Base-by-base conservation (phyloP, 2,888 invertebrate species). In the Loripinus fragilis region DNA sequence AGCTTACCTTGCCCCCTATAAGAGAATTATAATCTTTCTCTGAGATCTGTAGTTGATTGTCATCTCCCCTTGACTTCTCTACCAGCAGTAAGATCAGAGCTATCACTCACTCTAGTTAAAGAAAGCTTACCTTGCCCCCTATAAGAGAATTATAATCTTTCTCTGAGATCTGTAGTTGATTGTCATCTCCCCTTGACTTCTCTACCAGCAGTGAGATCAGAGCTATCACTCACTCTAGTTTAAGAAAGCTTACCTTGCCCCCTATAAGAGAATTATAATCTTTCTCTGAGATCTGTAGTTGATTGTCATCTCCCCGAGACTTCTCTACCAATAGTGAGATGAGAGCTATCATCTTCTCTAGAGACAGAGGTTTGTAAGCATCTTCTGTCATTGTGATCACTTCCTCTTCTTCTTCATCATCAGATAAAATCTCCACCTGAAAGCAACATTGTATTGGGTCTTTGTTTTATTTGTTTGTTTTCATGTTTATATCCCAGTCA, bases 21-120 rank as follows among this genome's bases (percentile, higher is more conserved):
- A 98, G 95, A 0, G 97, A 96, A 90, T 95, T 96, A 72, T 97
- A 96, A 93, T 98, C 98, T 71, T 96, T 95, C 35, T 96, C 95
- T 20, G 96, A 96, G 38, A 98, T 94, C 67, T 96, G 96, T 30
- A 98, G 94, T 69, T 90, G 90, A 83, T 95, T 96, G 91, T 96
- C 96, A 8, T 96, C 95, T 84, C 88, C 97, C 1, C 98, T 95
- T 50, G 98, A 97, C 83, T 97, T 96, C 93, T 98, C 98, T 45
- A 98, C 97, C 23, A 98, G 95, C 2, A 96, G 96, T 0, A 97
- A 97, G 41, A 98, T 97, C 17, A 98, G 94, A 15, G 97, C 97
- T 85, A 98, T 97, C 98, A 98, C 98, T 94, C 98, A 98, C 94
- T 98, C 98, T n/a, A n/a, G n/a, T n/a, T n/a, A n/a, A n/a, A n/a